Conservation (phyloP, 2,113 vertebrate species). For the Sorex fumeus region DNA sequence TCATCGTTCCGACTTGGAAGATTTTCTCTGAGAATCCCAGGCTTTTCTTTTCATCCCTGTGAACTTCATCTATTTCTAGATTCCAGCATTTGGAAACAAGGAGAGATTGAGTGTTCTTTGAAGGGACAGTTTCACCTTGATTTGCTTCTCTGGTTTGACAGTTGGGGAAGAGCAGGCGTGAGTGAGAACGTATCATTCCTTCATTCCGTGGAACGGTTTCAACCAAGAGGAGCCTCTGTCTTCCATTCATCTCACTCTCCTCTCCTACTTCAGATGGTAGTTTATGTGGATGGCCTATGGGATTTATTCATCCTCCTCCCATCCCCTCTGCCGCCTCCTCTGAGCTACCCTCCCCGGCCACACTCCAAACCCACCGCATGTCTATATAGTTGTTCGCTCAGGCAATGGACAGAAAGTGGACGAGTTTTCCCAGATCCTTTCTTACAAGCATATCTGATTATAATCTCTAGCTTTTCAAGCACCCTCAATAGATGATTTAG, state of each 20-base stretch:
- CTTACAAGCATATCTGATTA: not conserved
- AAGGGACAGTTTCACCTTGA: not conserved
- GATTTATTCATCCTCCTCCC: not conserved
- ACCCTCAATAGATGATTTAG: not conserved
- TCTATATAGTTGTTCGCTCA: too few species aligned
- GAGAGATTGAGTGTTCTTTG: not conserved
- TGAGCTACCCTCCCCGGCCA: not conserved
- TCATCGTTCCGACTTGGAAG: not conserved
- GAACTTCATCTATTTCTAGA: not conserved
- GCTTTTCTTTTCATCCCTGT: not conserved
- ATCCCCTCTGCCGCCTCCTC: not conserved
- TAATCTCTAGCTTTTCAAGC: not conserved
- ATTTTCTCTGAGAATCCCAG: accelerated
- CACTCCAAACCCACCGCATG: not conserved
- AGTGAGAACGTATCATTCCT: not conserved
- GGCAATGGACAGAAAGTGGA: too few species aligned
- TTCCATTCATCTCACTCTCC: not conserved
- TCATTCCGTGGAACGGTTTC: not conserved
- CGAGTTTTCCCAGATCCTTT: not conserved
- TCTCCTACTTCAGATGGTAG: not conserved
- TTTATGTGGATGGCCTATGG: not conserved
- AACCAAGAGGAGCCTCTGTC: not conserved
- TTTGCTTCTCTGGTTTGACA: not conserved
- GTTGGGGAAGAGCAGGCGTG: not conserved
- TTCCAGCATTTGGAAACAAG: too few species aligned